Percentiles rank a stretch among this genome's conserved stretches.
Evolutionary conservation across 2,797 vertebrate genomes (phyloP).

Genomic region (Anguilla anguilla): DNA sequence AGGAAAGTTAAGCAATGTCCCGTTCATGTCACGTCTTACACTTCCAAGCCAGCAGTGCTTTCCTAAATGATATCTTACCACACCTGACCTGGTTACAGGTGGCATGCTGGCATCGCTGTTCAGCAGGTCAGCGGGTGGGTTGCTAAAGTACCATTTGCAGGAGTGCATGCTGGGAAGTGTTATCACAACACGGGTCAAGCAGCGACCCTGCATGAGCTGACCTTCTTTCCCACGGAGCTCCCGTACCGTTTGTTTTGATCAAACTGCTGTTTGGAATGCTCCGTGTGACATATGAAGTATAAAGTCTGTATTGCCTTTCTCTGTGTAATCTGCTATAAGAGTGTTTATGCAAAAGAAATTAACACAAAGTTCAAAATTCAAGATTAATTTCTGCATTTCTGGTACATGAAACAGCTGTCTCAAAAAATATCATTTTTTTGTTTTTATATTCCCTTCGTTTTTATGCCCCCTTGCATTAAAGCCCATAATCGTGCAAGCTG

Average conservation of each 20-base stretch:
- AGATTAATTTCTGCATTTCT: background rate
- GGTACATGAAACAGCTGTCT: background rate
- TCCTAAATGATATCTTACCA: background rate
- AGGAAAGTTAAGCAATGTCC: background rate
- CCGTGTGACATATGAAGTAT: background rate
- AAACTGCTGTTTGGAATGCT: background rate
- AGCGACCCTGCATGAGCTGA: background rate
- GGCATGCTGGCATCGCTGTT: background rate
- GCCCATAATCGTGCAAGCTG: background rate
- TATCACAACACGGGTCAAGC: background rate
- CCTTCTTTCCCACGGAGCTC: background rate
- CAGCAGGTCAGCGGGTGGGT: background rate
- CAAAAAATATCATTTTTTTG: background rate
- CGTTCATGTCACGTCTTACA: background rate
- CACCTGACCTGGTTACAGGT: background rate
- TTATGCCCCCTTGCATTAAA: background rate
- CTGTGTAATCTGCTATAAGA: background rate
- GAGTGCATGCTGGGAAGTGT: background rate
- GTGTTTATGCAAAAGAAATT: background rate
- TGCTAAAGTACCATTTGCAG: slow-evolving; percentile 8
- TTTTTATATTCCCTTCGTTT: background rate
- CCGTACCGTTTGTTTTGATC: background rate
- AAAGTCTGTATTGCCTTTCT: background rate
- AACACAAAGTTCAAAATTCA: background rate
- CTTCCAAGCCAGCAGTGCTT: background rate